Base-by-base conservation (phyloP, 2,797 vertebrate genomes). In the Momotus momota region DNA sequence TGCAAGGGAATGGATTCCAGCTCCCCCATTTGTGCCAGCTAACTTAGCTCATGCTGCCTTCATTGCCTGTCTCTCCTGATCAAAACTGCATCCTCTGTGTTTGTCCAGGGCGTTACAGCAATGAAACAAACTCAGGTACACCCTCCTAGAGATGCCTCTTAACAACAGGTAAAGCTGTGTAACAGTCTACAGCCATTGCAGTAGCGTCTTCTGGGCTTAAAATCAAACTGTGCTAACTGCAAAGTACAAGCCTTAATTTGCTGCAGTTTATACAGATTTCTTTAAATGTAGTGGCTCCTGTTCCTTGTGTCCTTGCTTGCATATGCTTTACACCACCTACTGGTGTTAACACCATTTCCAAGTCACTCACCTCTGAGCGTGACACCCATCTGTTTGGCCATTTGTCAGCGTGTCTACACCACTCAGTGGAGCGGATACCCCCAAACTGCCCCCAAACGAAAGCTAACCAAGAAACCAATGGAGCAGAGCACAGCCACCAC, bases 361-460 rank as follows among this genome's bases (percentile, higher is more conserved):
- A 78, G 69, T 67, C 65, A 48, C 35, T 46, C 45, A 27, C 77
- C 11, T 84, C 35, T 1, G 3, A 58, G 45, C 6, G 35, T 23
- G 48, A 81, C 29, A 71, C 5, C n/a, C 41, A 6, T 8, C 26
- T 33, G 45, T 80, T 78, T n/a, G 85, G 57, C 79, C 58, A 16
- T 77, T 91, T 71, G 27, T 71, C 38, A 81, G 49, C 38, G 61
- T 0, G 0, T 43, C 84, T 52, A 31, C 41, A 12, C 16, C 0
- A 1, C 23, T 49, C 51, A 46, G 1, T 2, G 17, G 33, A 74
- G 41, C 2, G 0, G 38, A 27, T 29, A 72, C 12, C 10, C 46
- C 46, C 16, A 29, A 3, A 69, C 10, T 27, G 48, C 13, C 33
- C 48, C 48, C 33, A 19, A 35, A 35, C 0, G 4, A 29, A 54